These are phyloP conservation scores for Heliothis peltigera DNA, from an alignment of 2,888 invertebrate species.

Conservation along the genomic window DNA sequence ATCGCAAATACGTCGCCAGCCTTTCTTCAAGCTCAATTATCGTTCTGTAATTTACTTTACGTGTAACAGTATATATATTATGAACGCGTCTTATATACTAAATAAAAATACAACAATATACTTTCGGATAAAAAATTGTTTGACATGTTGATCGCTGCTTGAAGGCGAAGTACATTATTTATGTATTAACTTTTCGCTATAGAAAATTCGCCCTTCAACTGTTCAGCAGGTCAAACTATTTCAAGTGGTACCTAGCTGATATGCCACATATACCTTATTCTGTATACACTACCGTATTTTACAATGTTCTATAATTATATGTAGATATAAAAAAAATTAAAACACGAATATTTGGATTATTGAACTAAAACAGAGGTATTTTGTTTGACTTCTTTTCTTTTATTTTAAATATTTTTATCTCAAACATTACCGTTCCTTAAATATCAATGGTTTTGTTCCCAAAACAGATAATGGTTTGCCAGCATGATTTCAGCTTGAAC, in stretches of 20 bases:
- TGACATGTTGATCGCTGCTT: constrained; percentile 60
- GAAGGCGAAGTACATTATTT: constrained; percentile 1
- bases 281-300: constrained; percentile 73
- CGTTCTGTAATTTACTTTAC: constrained; percentile 64
- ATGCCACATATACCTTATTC: constrained; percentile 81
- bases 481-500: constrained; percentile 64
- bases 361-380: constrained; percentile 66
- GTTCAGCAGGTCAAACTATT: constrained; percentile 66
- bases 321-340: constrained; percentile 64
- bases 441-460: constrained; percentile 81
- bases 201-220: not conserved
- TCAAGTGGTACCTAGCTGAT: constrained; percentile 81
- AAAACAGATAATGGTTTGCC: constrained; percentile 80
- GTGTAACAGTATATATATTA: constrained; percentile 70
- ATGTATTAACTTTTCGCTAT: constrained; percentile 1
- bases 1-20: constrained; percentile 64
- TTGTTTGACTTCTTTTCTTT: constrained; percentile 60
- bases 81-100: constrained; percentile 83
- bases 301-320: constrained; percentile 62
- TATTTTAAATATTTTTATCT: constrained; percentile 38
- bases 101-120: constrained; percentile 88
- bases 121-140: constrained; percentile 70
- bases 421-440: constrained; percentile 50
- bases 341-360: constrained; percentile 67
- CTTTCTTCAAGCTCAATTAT: constrained; percentile 68